A percentile compares a stretch with the other conserved stretches of the same genome.
These are phyloP conservation scores for Tokudaia muenninki DNA, from an alignment of 2,797 vertebrate species.

Conservation along the genomic window DNA sequence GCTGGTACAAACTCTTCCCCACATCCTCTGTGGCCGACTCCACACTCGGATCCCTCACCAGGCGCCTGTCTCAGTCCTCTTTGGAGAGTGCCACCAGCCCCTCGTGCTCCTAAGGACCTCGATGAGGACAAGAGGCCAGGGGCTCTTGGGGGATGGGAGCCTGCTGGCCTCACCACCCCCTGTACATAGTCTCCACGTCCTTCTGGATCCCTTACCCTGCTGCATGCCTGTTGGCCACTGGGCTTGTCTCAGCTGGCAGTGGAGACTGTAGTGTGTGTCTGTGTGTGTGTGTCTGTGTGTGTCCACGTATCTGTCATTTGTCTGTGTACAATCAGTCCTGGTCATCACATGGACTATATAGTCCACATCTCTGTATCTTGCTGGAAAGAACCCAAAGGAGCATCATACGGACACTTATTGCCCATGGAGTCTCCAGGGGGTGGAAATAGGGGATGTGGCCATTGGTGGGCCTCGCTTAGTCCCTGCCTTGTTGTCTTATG, in stretches of 20 bases:
- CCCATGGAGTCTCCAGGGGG: not conserved
- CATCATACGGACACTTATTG: slow-evolving; percentile 18
- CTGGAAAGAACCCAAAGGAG: slow-evolving; percentile 70
- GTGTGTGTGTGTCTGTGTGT: not conserved
- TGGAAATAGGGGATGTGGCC: not conserved
- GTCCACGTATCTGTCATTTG: slow-evolving; percentile 27
- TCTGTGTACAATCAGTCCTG: slow-evolving; percentile 67
- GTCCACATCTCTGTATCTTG: slow-evolving; percentile 60
- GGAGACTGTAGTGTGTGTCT: slow-evolving; percentile 53
- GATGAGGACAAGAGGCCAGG: slow-evolving; percentile 46
- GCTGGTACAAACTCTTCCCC: slow-evolving; percentile 99
- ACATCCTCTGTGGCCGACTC: slow-evolving; percentile 98
- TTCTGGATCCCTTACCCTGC: slow-evolving; percentile 65
- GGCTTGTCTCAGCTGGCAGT: slow-evolving; percentile 72
- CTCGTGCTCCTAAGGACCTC: slow-evolving; percentile 92
- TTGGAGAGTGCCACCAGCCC: slow-evolving; percentile 99
- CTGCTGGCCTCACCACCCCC: not conserved
- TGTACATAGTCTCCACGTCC: slow-evolving; percentile 79
- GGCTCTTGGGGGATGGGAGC: slow-evolving; percentile 7
- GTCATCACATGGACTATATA: slow-evolving; percentile 49
- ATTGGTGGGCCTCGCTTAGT: not conserved
- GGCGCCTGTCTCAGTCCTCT: slow-evolving; percentile 98
- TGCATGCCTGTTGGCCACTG: slow-evolving; percentile 79
- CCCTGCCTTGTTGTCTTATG: not conserved
- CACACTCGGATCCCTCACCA: slow-evolving; percentile 95